Evolutionary conservation across 2,888 invertebrate species (phyloP), one percentile per base, ranked within the genome.

Genomic region (Cinara cedri): DNA sequence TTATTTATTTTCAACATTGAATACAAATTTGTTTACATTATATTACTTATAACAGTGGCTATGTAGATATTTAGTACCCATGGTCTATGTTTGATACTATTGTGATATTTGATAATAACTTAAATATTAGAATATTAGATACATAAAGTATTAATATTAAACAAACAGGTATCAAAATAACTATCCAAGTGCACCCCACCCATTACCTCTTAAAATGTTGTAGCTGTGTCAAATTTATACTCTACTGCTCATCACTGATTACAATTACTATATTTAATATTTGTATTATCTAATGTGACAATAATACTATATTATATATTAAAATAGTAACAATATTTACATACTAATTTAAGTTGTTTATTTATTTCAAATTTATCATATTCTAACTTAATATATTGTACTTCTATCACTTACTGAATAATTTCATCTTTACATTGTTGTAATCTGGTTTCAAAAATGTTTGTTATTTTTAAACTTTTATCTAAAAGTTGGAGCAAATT

Each of bases 401-500:
- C 14, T 44, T 21, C 34, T 24, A 57, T 24, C 13, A 66, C 70
- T 75, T 62, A 81, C 82, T 60, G 63, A 76, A 81, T 68, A 55
- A 70, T 72, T 74, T 80, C 68, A 19, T 46, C n/a, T 81, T 81
- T 63, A 71, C 80, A 71, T 11, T 78, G 55, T 46, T 82, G 75
- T 13, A 83, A 70, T 74, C 82, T 82, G 60, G 80, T 81, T 26
- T 80, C 66, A 71, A 83, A 81, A 55, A 82, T 81, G 10, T 63
- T 60, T 1, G 83, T 81, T 71, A 83, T 83, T 65, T 83, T 82
- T 54, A 82, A 82, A 74, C 83, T 83, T 19, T 82, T 83, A 49
- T 82, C 82, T 10, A 84, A 81, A 11, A 84, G 65, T 49, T 54
- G 76, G 81, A 82, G 81, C n/a, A 84, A 65, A 16, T 83, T 81